A percentile compares a stretch with the other conserved stretches of the same genome.
phyloP scores from a whole-genome alignment of 2,113 vertebrate species.

The Ptilonorhynchus violaceus region DNA sequence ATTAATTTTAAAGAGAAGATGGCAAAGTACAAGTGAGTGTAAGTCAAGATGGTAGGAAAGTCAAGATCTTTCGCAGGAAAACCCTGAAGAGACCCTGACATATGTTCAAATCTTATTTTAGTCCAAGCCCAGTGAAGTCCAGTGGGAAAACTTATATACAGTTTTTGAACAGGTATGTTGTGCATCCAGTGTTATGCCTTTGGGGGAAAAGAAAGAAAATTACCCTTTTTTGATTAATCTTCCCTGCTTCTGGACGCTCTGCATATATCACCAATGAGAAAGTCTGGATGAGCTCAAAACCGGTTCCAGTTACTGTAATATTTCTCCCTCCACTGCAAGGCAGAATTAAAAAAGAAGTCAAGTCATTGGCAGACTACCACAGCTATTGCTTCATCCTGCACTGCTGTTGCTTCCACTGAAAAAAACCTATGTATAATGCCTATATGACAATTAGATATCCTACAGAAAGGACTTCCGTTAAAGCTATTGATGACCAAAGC shows the following conservation, averaged over 20 bases:
- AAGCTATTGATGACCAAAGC: background rate
- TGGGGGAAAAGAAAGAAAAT: background rate
- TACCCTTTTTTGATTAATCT: constrained; percentile 19
- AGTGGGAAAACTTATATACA: background rate
- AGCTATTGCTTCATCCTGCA: background rate
- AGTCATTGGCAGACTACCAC: background rate
- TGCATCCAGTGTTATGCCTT: background rate
- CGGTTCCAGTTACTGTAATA: constrained; percentile 81
- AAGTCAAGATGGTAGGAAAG: background rate
- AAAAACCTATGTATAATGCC: background rate
- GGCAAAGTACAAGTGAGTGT: background rate
- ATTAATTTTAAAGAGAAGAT: background rate
- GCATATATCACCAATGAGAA: constrained; percentile 82
- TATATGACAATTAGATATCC: background rate
- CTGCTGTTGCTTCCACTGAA: background rate
- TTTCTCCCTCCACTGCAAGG: constrained; percentile 86
- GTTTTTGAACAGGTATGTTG: background rate
- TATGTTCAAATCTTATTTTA: background rate
- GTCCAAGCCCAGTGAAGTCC: background rate
- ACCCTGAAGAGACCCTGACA: background rate
- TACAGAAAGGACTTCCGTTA: background rate
- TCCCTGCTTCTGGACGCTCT: constrained; percentile 64
- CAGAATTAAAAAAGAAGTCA: constrained; percentile 14
- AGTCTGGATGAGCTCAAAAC: constrained; percentile 87
- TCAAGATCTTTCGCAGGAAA: background rate